These are phyloP conservation scores for Stramonita haemastoma DNA, from an alignment of 2,888 invertebrate species.

Conservation along the genomic window DNA sequence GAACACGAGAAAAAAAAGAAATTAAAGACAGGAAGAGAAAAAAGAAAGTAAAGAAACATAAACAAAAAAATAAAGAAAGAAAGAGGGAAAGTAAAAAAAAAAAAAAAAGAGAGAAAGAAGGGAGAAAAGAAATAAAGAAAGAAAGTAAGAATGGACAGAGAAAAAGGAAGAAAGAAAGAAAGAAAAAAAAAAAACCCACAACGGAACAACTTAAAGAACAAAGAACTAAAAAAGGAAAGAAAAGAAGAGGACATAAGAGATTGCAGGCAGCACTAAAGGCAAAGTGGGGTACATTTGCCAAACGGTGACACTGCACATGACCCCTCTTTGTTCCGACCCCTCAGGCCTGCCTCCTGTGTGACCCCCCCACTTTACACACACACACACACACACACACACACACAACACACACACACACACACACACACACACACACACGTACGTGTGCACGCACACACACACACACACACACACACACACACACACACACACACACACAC, in stretches of 20 bases:
- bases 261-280: not conserved
- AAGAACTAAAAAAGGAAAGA: not conserved
- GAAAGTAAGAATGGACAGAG: not conserved
- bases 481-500: not conserved
- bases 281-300: not conserved
- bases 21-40: too few relatives aligned
- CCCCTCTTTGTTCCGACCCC: too few relatives aligned
- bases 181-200: not conserved
- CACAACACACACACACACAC: not conserved
- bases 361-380: too few relatives aligned
- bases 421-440: not conserved
- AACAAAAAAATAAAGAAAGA: not conserved
- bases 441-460: not conserved
- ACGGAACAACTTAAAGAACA: not conserved
- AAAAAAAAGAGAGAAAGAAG: not conserved
- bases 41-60: not conserved
- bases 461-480: not conserved
- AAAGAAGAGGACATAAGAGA: not conserved
- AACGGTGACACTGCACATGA: not conserved
- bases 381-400: too few relatives aligned
- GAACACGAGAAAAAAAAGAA: too few relatives aligned
- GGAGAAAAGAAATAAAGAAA: not conserved
- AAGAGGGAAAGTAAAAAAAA: not conserved
- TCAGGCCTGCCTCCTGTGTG: too few relatives aligned
- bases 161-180: not conserved